Percentiles rank a stretch among this genome's conserved stretches.
Conservation (phyloP, 2,113 vertebrate species). For the Prunella fulvescens region DNA sequence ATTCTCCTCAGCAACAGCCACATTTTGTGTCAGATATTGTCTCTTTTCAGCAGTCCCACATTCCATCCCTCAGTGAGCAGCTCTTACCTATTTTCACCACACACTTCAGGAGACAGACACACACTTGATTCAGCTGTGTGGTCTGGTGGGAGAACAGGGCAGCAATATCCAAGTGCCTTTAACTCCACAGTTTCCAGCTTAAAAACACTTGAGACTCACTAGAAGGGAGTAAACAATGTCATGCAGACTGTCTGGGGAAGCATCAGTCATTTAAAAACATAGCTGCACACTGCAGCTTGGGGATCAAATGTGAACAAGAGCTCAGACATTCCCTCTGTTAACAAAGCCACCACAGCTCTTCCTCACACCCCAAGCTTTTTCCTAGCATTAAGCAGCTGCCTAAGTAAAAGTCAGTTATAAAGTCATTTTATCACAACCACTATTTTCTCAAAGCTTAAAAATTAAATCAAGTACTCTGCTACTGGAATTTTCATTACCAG, state of each 20-base stretch:
- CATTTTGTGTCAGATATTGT: background rate
- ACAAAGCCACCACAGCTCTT: background rate
- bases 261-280: background rate
- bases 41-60: background rate
- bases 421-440: background rate
- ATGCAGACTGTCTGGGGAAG: background rate
- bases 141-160: background rate
- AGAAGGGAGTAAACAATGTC: background rate
- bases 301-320: background rate
- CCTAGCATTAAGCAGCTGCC: background rate
- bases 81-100: background rate
- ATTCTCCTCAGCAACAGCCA: background rate
- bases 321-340: background rate
- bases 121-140: background rate
- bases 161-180: background rate
- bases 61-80: background rate
- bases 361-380: background rate
- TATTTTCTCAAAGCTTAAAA: conserved; percentile 26
- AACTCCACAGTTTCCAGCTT: background rate
- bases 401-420: background rate
- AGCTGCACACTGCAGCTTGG: background rate
- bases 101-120: background rate
- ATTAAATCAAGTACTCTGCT: background rate
- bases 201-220: background rate
- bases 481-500: conserved; percentile 34